A percentile compares a stretch with the other conserved stretches of the same genome.
Conservation (phyloP, 2,113 vertebrate genomes). For the Dicrurus megarhynchus region DNA sequence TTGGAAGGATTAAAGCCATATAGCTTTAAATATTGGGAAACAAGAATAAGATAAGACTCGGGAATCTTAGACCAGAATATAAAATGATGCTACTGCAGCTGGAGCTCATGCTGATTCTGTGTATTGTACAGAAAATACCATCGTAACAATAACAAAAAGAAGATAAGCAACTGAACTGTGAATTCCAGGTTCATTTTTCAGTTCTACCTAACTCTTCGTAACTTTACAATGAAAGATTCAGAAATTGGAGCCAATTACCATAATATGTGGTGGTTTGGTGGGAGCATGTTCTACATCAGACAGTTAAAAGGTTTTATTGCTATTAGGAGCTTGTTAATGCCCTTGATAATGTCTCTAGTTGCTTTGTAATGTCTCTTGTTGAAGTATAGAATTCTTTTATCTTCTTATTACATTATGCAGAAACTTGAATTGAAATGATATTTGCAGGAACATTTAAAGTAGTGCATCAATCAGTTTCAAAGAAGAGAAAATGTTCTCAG, state of each 20-base stretch:
- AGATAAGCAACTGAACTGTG: conserved; percentile 10
- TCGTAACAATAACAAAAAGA: not conserved
- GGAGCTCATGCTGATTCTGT: not conserved
- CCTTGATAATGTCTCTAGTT: conserved; percentile 83
- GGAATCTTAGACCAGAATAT: not conserved
- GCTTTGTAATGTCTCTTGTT: conserved; percentile 85
- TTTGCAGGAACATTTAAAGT: conserved; percentile 85
- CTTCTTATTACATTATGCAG: conserved; percentile 87
- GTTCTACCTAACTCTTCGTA: conserved; percentile 69
- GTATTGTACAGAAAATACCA: not conserved
- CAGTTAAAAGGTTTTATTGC: conserved; percentile 87
- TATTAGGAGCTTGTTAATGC: conserved; percentile 84
- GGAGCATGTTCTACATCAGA: conserved; percentile 80
- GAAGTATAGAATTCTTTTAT: conserved; percentile 87
- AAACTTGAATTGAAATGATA: conserved; percentile 84
- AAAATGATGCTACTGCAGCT: not conserved
- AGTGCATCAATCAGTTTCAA: conserved; percentile 85
- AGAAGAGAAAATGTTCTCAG: conserved; percentile 82
- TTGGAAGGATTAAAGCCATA: not conserved
- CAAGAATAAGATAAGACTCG: not conserved
- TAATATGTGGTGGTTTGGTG: conserved; percentile 81
- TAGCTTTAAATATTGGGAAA: conserved; percentile 16
- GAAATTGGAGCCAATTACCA: conserved; percentile 81
- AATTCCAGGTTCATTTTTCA: conserved; percentile 64
- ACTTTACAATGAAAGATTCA: conserved; percentile 74